A percentile compares a stretch with the other conserved stretches of the same genome.
Evolutionary conservation across 2,113 vertebrate species (phyloP).

Genomic region (Dipodomys merriami): DNA sequence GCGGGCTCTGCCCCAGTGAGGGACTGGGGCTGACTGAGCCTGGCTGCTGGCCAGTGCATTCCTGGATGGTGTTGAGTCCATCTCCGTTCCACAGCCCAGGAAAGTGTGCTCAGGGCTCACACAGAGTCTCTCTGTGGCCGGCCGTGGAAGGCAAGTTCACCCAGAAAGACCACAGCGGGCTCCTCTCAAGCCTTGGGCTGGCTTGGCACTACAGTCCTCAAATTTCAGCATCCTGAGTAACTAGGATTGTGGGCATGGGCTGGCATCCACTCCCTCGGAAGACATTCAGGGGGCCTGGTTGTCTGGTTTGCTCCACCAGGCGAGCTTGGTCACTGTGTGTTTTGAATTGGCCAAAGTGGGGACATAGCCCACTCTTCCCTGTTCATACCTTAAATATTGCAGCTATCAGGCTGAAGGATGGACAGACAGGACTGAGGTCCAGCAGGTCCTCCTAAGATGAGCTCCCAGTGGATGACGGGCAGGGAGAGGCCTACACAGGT

Average conservation of each 20-base stretch:
- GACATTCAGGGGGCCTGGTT: too few species aligned
- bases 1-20: not conserved
- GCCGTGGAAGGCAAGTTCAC: not conserved
- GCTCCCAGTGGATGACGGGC: accelerated
- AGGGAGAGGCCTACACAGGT: accelerated
- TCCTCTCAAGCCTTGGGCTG: not conserved
- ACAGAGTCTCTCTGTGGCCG: too few species aligned
- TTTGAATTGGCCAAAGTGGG: not conserved
- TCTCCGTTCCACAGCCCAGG: accelerated
- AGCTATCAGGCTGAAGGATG: too few species aligned
- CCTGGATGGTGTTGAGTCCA: not conserved
- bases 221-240: too few species aligned
- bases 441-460: not conserved
- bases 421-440: not conserved
- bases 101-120: accelerated
- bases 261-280: too few species aligned
- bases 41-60: accelerated
- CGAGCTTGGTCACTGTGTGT: not conserved
- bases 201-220: too few species aligned
- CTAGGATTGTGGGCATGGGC: too few species aligned
- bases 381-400: accelerated
- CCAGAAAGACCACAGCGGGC: not conserved
- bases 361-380: accelerated
- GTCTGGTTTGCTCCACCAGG: not conserved
- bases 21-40: not conserved